These are phyloP conservation scores for Enoplosus armatus DNA, from an alignment of 2,797 vertebrate species.

Conservation along the genomic window DNA sequence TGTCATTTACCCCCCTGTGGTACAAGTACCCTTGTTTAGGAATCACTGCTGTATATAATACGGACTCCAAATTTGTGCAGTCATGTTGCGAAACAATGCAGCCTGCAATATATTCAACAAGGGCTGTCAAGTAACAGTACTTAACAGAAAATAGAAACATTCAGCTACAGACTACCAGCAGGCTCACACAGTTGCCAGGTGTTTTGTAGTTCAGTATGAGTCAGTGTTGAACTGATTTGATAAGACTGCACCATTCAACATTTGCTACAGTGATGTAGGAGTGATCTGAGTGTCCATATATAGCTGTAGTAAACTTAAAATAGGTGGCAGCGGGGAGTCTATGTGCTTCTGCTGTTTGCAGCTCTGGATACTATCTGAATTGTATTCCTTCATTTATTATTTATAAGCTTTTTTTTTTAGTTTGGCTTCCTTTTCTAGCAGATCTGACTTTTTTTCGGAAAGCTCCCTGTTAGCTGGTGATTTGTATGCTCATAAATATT, in stretches of 20 bases:
- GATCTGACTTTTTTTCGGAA: conserved; percentile 7
- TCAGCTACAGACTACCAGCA: conserved; percentile 4
- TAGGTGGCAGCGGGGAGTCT: conserved; percentile 36
- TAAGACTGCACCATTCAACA: conserved; percentile 30
- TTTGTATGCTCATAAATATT: conserved; percentile 37
- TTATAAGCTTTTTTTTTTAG: conserved; percentile 41
- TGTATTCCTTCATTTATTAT: conserved; percentile 68
- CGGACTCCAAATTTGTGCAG: background rate
- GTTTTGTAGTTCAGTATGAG: conserved; percentile 42
- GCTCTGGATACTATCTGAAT: conserved; percentile 43
- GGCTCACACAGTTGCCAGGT: conserved; percentile 16
- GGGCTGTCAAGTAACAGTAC: background rate
- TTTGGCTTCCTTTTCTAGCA: background rate
- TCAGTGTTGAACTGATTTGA: conserved; percentile 40
- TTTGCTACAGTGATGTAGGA: conserved; percentile 52
- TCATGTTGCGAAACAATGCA: conserved; percentile 8
- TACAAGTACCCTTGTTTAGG: background rate
- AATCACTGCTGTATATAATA: background rate
- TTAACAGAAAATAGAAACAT: conserved; percentile 7
- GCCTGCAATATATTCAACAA: background rate
- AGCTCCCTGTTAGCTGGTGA: conserved; percentile 28
- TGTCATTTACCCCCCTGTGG: no score
- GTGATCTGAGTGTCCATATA: conserved; percentile 46
- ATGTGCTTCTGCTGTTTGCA: conserved; percentile 35
- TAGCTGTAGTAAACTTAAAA: conserved; percentile 62